Conservation (phyloP, 2,888 invertebrate genomes). For the Hirtodrosophila cameraria region DNA sequence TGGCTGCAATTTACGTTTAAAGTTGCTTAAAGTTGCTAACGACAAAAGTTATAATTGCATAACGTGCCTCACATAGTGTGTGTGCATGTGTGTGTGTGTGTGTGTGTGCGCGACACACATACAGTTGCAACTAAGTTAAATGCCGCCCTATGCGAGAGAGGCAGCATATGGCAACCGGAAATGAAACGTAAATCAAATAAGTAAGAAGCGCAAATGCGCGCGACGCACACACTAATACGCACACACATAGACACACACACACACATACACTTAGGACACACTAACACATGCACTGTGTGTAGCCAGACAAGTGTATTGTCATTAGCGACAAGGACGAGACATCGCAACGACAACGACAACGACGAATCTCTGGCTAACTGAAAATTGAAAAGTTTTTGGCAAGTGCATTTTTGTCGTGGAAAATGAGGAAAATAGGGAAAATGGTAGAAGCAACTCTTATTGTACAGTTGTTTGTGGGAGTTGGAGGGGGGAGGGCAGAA, state of each 20-base stretch:
- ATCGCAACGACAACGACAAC: constrained; percentile 36
- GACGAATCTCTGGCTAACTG: constrained; percentile 47
- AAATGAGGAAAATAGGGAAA: constrained; percentile 52
- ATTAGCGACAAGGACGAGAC: constrained; percentile 73
- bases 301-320: constrained; percentile 65
- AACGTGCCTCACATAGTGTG: constrained; percentile 65
- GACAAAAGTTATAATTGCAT: constrained; percentile 83
- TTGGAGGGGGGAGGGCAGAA: constrained; percentile 33
- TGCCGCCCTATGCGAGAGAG: constrained; percentile 40
- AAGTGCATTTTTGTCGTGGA: constrained; percentile 74
- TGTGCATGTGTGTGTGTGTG: constrained; percentile 2
- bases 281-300: constrained; percentile 1
- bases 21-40: constrained; percentile 81
- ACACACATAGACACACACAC: constrained; percentile 14
- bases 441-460: constrained; percentile 64
- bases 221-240: constrained; percentile 31
- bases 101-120: constrained; percentile 12
- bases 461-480: constrained; percentile 36
- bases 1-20: constrained; percentile 79
- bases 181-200: constrained; percentile 82
- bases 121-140: constrained; percentile 54
- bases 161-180: constrained; percentile 82
- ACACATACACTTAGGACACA: constrained; percentile 6
- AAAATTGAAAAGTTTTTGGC: constrained; percentile 73
- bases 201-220: constrained; percentile 75